Conservation (phyloP, 2,888 invertebrate genomes). For the Andrena trimmerana region DNA sequence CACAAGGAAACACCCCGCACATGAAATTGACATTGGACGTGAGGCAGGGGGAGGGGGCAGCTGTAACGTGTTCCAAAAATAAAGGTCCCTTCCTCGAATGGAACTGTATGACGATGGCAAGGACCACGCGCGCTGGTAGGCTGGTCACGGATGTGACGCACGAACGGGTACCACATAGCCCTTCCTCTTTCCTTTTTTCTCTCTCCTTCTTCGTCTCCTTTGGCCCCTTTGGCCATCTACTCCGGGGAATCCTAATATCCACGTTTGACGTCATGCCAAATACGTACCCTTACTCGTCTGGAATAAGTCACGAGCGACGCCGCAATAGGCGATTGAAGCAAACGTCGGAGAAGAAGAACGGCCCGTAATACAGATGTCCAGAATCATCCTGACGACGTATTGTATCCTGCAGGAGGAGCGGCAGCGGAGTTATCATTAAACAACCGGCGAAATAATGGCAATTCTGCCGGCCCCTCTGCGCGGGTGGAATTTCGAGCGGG, state of each 20-base stretch:
- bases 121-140: conserved; percentile 74
- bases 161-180: conserved; percentile 78
- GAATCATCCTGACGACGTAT: conserved; percentile 66
- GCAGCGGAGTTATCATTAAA: conserved; percentile 58
- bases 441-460: conserved; percentile 50
- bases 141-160: conserved; percentile 83
- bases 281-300: conserved; percentile 81
- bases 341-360: conserved; percentile 57
- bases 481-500: conserved; percentile 33
- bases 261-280: conserved; percentile 84
- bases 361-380: conserved; percentile 56
- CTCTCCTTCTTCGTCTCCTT: conserved; percentile 63
- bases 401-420: conserved; percentile 45
- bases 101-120: conserved; percentile 62
- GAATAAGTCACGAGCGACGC: conserved; percentile 79
- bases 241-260: conserved; percentile 83
- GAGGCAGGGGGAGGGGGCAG: conserved; percentile 15
- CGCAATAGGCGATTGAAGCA: conserved; percentile 64
- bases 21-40: conserved; percentile 1
- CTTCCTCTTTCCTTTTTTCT: conserved; percentile 42
- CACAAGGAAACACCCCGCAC: neutral
- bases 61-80: conserved; percentile 59
- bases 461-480: conserved; percentile 10
- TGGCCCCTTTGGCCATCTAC: conserved; percentile 73
- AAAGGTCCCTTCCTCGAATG: conserved; percentile 46